Base-by-base conservation (phyloP, 2,888 invertebrate species). In the Amphipyra tragopoginis region DNA sequence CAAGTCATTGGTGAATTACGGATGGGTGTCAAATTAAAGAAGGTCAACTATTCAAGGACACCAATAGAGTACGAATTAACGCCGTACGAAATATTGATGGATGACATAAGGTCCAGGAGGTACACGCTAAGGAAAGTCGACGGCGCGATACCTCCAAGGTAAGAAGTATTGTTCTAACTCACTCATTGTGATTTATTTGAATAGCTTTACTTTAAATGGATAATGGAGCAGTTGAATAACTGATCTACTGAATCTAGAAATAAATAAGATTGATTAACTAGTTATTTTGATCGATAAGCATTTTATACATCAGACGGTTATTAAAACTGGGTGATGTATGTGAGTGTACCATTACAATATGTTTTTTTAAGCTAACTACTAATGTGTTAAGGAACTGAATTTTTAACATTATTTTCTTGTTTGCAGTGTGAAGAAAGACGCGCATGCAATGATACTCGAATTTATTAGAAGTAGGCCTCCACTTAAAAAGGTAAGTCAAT, bases 401-500 rank as follows among this genome's bases (percentile, higher is more conserved):
- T 8, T 7, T 13, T 40, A 39, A 43, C 6, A 10, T 1, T 0
- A 8, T 66, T 34, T 64, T 70, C 84, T 86, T 83, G 55, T 88
- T 87, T 65, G 47, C 93, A 95, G 97, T 89, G 97, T 98, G 60
- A 98, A 98, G 91, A 98, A 98, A 93, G 98, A 99, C 95, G 99
- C 99, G 29, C 99, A 99, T 90, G 98, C 98, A 65, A 96, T 99
- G 93, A 99, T 99, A 87, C 96, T 99, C 86, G 99, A 99, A 90
- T 99, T 99, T 95, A 99, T 99, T 88, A 96, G 99, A 88, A 98
- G 98, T 86, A 96, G 99, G 88, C 99, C 99, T 62, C 98, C 99
- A 71, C 96, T 99, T 57, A 97, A 97, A 95, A 98, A 98, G 96
- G 98, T 97, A 92, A 90, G 91, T 55, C 29, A 33, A 11, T 33